Base-by-base conservation (phyloP, 1,140 invertebrate species). In the Ridgeia piscesae region DNA sequence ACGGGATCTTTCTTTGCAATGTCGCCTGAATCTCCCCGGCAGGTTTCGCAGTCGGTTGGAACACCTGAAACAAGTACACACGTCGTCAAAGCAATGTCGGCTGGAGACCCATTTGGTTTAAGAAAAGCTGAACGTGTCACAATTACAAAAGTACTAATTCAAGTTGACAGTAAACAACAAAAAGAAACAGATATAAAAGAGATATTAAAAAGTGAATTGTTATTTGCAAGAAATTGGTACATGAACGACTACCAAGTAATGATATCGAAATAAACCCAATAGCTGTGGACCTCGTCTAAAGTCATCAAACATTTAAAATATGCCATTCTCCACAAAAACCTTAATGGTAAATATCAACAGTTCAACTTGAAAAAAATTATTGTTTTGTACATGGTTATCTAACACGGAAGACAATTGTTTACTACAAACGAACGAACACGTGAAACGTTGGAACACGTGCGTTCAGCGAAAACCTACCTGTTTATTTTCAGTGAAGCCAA, bases 1-100 rank as follows among this genome's bases (percentile, higher is more conserved):
- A 92, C 21, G 91, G 14, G 34, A 88, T 34, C 91, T 92, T 92
- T 42, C 91, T 92, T n/a, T 33, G 42, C 21, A 98, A 95, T 93
- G 97, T 96, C 1, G 97, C 97, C 93, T 97, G 97, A 93, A 98
- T 98, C 35, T 97, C 97, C n/a, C 97, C 97, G 0, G 97, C 97
- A 0, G 97, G 97, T 93, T 98, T 97, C 94, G 98, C 97, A 33
- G 97, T 96, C 14, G 97, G 97, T 35, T 97, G 96, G 94, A 97
- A 98, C 31, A 98, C 97, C 93, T 97, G 97, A 77, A 95, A 92
- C 93, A 97, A 97, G 89, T 21, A 17, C 17, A 17, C 17, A 77
- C 27, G 97, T 97, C 11, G 96, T 96, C 6, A 27, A 92, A 88
- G 33, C 89, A 90, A 14, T 14, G 89, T 0, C 17, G 11, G 17